Evolutionary conservation across 2,888 invertebrate species (phyloP), one percentile per base, ranked within the genome.

Genomic region (Nudaria mundana): DNA sequence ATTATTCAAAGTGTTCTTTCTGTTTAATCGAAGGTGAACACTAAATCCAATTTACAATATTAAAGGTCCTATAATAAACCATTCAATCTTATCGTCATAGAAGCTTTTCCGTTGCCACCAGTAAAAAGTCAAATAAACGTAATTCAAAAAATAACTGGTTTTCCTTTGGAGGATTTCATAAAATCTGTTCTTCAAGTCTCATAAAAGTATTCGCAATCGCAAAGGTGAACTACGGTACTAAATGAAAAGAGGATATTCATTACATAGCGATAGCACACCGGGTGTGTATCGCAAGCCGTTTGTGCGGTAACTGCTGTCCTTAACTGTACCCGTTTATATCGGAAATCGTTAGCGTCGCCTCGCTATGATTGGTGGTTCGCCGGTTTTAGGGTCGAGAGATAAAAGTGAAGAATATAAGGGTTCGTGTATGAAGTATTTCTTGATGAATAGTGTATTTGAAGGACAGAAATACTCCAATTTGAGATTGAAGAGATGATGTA

Each of bases 191-290:
- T 58, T 55, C 38, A 49, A 50, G 50, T 45, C 37, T 40, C 30
- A 36, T 33, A 43, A 53, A 56, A 58, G 45, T 44, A 41, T 44
- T 50, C 38, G 26, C 41, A 37, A 52, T 59, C 34, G 30, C 20
- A 29, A 49, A 64, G 63, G 64, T 70, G 66, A 70, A 50, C 64
- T 57, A 25, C 48, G 30, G 54, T 58, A 68, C 62, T 70, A 72
- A 78, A 78, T 73, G 73, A 77, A 75, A 74, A 68, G 69, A 69
- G 69, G 69, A 71, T 72, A 79, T 78, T 78, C 79, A 76, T 81
- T 77, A 73, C 63, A 44, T 34, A 37, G 62, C 68, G 63, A 71
- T 67, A 72, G 63, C 58, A 51, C 47, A 42, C 40, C 54, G 52
- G 52, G 51, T 60, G 60, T 66, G 71, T 74, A 75, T 69, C 75